Conservation (phyloP, 2,113 vertebrate genomes). For the Genyomyrus donnyi region DNA sequence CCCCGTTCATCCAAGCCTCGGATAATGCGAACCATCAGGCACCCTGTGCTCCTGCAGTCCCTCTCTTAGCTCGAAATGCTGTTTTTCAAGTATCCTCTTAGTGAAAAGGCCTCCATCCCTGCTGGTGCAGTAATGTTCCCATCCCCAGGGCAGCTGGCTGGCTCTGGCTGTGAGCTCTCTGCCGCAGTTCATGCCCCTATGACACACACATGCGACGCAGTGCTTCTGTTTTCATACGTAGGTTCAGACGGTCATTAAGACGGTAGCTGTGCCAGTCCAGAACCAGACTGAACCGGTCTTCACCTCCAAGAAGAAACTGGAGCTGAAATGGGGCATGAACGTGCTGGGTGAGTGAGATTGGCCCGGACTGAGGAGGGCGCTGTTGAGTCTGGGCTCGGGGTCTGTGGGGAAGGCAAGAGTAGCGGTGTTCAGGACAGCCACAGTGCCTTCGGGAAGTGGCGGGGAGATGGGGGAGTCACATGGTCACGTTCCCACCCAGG, state of each 20-base stretch:
- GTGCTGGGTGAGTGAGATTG: conserved; percentile 61
- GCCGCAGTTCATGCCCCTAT: too few species aligned
- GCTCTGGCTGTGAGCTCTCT: not conserved
- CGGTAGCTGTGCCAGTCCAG: conserved; percentile 30
- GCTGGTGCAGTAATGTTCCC: not conserved
- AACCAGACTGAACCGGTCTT: conserved; percentile 57
- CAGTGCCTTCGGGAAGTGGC: not conserved
- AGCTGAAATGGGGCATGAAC: conserved; percentile 75
- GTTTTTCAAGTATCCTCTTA: not conserved
- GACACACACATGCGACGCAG: too few species aligned
- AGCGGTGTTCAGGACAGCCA: not conserved
- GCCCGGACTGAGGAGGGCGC: not conserved
- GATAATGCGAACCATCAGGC: not conserved
- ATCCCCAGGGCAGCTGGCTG: not conserved
- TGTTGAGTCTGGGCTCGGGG: not conserved
- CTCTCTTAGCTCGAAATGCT: conserved; percentile 25
- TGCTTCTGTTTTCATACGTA: conserved; percentile 27
- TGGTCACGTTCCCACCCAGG: conserved; percentile 43
- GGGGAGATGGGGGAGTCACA: too few species aligned
- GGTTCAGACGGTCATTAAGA: conserved; percentile 70
- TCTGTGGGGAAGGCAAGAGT: not conserved
- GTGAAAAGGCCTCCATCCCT: not conserved
- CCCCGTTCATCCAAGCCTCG: not conserved
- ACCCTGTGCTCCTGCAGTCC: not conserved
- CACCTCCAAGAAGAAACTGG: conserved; percentile 59